Evolutionary conservation across 2,888 invertebrate genomes (phyloP).

Genomic region (Druceiella hillmani): DNA sequence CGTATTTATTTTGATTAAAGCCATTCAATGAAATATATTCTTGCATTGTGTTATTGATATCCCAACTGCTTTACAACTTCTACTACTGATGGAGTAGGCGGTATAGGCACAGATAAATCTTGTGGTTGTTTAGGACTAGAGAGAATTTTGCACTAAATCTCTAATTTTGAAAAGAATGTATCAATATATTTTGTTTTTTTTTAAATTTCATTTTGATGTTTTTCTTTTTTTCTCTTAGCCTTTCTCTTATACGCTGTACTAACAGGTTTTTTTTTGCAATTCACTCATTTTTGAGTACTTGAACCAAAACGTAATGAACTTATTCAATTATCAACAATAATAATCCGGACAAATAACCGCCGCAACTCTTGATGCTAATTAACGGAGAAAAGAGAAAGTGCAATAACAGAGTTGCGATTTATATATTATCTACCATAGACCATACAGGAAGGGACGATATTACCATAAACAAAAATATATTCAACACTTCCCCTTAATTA

Average conservation of each 20-base stretch:
- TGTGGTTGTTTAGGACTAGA: slow-evolving; percentile 9
- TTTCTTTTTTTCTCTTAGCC: slow-evolving; percentile 10
- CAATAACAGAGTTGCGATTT: too few species aligned
- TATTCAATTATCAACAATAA: too few species aligned
- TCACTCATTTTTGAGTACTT: too few species aligned
- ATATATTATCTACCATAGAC: too few species aligned
- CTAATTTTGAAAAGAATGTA: slow-evolving; percentile 8
- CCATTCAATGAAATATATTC: slow-evolving; percentile 13
- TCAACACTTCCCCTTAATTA: too few species aligned
- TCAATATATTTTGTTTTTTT: slow-evolving; percentile 11
- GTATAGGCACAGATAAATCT: slow-evolving; percentile 8
- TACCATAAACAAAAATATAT: too few species aligned
- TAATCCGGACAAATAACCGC: too few species aligned
- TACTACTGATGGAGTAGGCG: slow-evolving; percentile 8
- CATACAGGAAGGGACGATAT: too few species aligned
- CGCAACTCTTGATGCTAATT: too few species aligned
- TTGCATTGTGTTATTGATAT: slow-evolving; percentile 12
- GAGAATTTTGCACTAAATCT: slow-evolving; percentile 8
- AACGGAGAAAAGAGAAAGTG: too few species aligned
- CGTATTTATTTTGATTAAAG: slow-evolving; percentile 12
- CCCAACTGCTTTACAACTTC: slow-evolving; percentile 9
- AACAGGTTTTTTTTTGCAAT: slow-evolving; percentile 7
- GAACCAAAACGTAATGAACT: too few species aligned
- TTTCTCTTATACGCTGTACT: slow-evolving; percentile 10
- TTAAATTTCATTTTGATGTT: slow-evolving; percentile 10